phyloP scores from a whole-genome alignment of 2,797 vertebrate species.

The Mycteria americana region DNA sequence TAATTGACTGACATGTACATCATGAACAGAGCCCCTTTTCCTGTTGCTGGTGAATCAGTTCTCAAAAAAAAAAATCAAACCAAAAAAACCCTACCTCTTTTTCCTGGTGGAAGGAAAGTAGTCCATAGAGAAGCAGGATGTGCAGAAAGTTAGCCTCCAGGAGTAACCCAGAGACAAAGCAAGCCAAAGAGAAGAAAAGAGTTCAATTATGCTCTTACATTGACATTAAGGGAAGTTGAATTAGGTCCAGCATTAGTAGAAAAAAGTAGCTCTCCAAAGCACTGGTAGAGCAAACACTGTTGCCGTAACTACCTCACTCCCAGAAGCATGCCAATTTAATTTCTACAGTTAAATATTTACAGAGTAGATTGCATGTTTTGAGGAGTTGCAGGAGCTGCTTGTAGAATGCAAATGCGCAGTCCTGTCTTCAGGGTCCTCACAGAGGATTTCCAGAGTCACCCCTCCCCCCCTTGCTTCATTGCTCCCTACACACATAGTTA shows the following conservation, averaged over 20 bases:
- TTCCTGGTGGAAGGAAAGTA: neutral
- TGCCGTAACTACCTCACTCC: slow-evolving; percentile 13
- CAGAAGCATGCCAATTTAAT: neutral
- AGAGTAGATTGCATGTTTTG: neutral
- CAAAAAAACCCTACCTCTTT: neutral
- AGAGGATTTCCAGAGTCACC: neutral
- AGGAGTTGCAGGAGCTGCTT: neutral
- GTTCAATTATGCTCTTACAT: neutral
- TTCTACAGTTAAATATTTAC: slow-evolving; percentile 26
- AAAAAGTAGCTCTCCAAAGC: neutral
- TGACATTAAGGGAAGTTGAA: neutral
- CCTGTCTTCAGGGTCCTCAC: neutral
- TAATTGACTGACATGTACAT: neutral
- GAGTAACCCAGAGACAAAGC: neutral
- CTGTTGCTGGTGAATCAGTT: neutral
- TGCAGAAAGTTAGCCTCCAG: neutral
- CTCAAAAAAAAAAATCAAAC: neutral
- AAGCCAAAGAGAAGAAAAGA: neutral
- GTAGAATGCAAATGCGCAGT: neutral
- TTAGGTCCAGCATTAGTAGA: neutral
- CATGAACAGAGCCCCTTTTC: neutral
- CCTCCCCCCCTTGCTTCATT: neutral
- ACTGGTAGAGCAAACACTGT: neutral
- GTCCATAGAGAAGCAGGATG: neutral
- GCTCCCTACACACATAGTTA: neutral